These are phyloP conservation scores for Antechinus stuartii DNA, from an alignment of 2,113 vertebrate genomes.

Conservation along the genomic window DNA sequence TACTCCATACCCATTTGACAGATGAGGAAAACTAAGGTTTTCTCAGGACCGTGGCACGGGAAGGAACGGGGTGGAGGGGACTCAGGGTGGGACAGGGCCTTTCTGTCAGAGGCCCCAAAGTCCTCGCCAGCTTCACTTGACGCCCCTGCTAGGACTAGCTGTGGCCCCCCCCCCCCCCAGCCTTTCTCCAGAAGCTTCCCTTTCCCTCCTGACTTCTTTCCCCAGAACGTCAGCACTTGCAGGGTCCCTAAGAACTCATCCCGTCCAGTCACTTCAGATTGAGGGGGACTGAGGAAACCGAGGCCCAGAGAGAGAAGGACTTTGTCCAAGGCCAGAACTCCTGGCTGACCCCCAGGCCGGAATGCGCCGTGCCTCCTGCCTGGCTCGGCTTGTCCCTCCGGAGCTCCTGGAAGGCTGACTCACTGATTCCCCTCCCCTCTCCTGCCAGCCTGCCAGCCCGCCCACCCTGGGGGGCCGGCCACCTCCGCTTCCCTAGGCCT, in stretches of 20 bases:
- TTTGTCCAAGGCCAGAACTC: neutral
- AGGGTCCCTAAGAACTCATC: neutral
- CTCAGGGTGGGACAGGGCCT: slow-evolving; percentile 26
- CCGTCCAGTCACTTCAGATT: neutral
- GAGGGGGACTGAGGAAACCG: neutral
- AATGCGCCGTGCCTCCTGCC: slow-evolving; percentile 71
- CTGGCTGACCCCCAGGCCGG: slow-evolving; percentile 24
- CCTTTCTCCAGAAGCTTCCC: slow-evolving; percentile 70
- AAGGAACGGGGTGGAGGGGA: slow-evolving; percentile 18
- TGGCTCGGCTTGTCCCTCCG: slow-evolving; percentile 76
- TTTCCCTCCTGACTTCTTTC: slow-evolving; percentile 46
- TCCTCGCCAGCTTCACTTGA: slow-evolving; percentile 56
- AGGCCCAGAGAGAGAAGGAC: neutral
- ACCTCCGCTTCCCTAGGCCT: neutral
- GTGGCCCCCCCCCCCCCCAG: slow-evolving; percentile 61
- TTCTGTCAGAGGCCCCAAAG: slow-evolving; percentile 62
- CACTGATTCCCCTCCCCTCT: slow-evolving; percentile 79
- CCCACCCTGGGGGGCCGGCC: slow-evolving; percentile 58
- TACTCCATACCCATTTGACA: neutral
- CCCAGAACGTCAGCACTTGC: neutral
- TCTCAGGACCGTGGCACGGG: neutral
- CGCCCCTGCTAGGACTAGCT: slow-evolving; percentile 42
- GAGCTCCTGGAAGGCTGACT: slow-evolving; percentile 82
- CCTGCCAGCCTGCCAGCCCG: slow-evolving; percentile 45
- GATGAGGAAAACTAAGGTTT: slow-evolving; percentile 49